A percentile compares a stretch with the other conserved stretches of the same genome.
These are phyloP conservation scores for Oceanites oceanicus DNA, from an alignment of 2,113 vertebrate species.

Conservation along the genomic window DNA sequence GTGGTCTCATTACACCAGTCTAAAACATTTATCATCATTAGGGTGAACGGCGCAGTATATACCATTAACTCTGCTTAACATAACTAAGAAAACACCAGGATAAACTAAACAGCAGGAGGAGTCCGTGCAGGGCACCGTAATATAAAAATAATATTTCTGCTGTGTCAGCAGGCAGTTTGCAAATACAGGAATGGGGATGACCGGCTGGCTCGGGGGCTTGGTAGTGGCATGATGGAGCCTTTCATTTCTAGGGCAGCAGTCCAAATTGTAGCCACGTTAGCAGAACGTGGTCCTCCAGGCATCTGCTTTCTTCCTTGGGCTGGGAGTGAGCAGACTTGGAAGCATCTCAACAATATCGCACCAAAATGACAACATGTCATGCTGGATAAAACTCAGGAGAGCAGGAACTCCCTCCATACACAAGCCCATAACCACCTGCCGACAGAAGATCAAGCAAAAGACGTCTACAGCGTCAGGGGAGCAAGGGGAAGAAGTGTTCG, in stretches of 20 bases:
- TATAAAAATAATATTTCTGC: background rate
- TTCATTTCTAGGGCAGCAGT: background rate
- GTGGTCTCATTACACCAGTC: background rate
- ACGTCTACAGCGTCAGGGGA: background rate
- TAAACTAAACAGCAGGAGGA: background rate
- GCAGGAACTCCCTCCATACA: background rate
- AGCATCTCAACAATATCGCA: background rate
- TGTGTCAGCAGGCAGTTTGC: constrained; percentile 7
- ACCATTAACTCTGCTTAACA: background rate
- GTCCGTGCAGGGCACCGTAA: background rate
- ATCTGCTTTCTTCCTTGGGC: background rate
- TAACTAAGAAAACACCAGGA: background rate
- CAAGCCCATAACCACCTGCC: background rate
- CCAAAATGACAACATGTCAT: background rate
- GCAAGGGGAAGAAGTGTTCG: background rate
- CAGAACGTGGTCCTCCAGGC: background rate
- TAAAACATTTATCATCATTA: background rate
- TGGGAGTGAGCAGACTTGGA: background rate
- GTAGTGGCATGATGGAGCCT: background rate
- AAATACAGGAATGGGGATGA: background rate
- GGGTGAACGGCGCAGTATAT: background rate
- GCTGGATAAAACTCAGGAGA: background rate
- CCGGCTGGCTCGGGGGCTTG: rapidly evolving
- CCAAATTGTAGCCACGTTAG: background rate
- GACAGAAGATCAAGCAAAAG: background rate